Evolutionary conservation across 1,140 invertebrate genomes (phyloP), one percentile per base, ranked within the genome.

Genomic region (Pachypeltis micranthus): DNA sequence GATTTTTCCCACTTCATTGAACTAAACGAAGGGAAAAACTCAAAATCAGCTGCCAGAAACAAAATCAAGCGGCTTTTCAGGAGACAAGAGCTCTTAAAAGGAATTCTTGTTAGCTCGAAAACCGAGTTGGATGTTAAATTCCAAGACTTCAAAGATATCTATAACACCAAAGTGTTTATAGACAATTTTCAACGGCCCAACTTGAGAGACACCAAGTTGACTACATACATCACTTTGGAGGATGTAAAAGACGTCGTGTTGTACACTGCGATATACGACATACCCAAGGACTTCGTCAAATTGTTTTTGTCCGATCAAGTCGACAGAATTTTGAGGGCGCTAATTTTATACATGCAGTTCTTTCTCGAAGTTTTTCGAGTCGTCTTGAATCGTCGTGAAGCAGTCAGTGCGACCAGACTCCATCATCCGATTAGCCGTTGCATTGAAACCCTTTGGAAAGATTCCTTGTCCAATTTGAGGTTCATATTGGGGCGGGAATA

Each of bases 191-290:
- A 51, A 51, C 47, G 47, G 23, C 47, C 47, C 7, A 21, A 10
- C 7, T 4, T 51, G 21, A 14, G 12, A 4, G 47, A 51, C 47
- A 21, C 21, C 10, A 51, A 51, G 21, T 4, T 51, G 3, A 51
- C 7, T 10, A 51, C 47, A 4, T 51, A 4, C 21, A 21, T 51
- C 12, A 51, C 47, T 10, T 21, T 51, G 47, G 47, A 51, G 7
- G 47, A 51, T 21, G 47, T 51, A 21, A 51, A 51, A 21, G 47
- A 51, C 47, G 47, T 51, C 12, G 47, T 51, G 21, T 51, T 51
- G 47, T 51, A 51, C 47, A 51, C 47, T 7, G 47, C 47, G 4
- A 21, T 51, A 14, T 51, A 51, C 19, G 47, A 51, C 19, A 51
- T 51, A 16, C 47, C 47, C 4, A 51, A 51, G 19, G 47, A 51